Conservation (phyloP, 2,113 vertebrate species). For the Mobula hypostoma region DNA sequence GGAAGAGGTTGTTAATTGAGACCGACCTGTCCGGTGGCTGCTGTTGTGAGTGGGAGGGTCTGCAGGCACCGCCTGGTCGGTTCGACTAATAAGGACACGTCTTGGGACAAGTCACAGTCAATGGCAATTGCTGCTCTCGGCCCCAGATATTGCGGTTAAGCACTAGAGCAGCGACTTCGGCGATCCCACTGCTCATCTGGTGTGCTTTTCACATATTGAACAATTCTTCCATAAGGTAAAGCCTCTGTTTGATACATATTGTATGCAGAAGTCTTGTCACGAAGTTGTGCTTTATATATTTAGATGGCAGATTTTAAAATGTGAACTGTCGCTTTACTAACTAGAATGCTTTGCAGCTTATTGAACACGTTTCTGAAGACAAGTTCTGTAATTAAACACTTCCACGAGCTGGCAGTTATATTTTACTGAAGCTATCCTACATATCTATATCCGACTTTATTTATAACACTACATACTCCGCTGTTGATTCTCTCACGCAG, state of each 20-base stretch:
- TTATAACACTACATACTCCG: background rate
- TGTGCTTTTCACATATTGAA: background rate
- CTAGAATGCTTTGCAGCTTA: background rate
- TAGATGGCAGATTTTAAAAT: background rate
- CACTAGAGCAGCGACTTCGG: background rate
- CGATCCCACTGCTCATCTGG: background rate
- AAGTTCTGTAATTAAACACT: conserved; percentile 21
- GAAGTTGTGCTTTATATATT: background rate
- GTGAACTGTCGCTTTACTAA: background rate
- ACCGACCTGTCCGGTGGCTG: background rate
- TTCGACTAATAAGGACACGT: conserved; percentile 27
- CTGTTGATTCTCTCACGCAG: background rate
- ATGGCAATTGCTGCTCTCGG: conserved; percentile 11
- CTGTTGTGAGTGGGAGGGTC: conserved; percentile 29
- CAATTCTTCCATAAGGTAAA: background rate
- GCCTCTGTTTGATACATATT: background rate
- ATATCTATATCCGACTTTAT: conserved; percentile 29
- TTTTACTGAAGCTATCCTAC: conserved; percentile 22
- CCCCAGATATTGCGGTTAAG: background rate
- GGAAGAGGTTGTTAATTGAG: background rate
- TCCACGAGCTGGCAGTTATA: background rate
- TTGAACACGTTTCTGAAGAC: background rate
- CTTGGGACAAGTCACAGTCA: background rate
- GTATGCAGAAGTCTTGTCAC: background rate
- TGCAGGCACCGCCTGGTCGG: conserved; percentile 2